Base-by-base conservation (phyloP, 2,888 invertebrate genomes). In the Conops quadrifasciatus region DNA sequence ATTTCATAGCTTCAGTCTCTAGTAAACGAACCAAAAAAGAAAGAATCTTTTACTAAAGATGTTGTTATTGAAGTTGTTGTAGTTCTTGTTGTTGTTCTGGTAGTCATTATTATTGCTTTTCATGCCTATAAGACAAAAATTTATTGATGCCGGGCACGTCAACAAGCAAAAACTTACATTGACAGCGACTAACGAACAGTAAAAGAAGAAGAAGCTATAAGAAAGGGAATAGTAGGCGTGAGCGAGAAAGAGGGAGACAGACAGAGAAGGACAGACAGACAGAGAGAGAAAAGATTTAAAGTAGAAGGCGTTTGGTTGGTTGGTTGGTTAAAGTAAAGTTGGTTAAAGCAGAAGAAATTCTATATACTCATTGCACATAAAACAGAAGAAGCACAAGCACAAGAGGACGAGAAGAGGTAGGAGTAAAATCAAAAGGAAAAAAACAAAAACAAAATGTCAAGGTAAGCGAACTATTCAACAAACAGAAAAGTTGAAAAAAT, bases 91-190 rank as follows among this genome's bases (percentile, higher is more conserved):
- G 9, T 36, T 9, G 30, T 60, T 30, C 11, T 43, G 30, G 4
- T 4, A 36, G 9, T 36, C 36, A 9, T 36, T 36, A 36, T 36
- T 36, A 9, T 9, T 58, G 49, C 5, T 30, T 51, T 16, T 4
- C 24, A 26, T 51, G 51, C 30, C 24, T 51, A 28, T n/a, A 51
- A 36, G 30, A 15, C 36, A 67, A 67, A 30, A 59, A 67, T 45
- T 28, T 59, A 67, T 67, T 47, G 43, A 67, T 67, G 45, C 67
- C 45, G 28, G 15, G 58, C 67, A 67, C 59, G 67, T 67, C 45
- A 45, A 16, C 24, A 1, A 16, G 30, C 21, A 51, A 16, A 58
- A 58, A 58, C 15, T 58, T 58, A 16, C 24, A 58, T 58, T 58
- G 15, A 28, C 24, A 58, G 28, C 58, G 24, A 24, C 28, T 3